phyloP scores from a whole-genome alignment of 2,113 vertebrate species.

The Notothenia rossii region DNA sequence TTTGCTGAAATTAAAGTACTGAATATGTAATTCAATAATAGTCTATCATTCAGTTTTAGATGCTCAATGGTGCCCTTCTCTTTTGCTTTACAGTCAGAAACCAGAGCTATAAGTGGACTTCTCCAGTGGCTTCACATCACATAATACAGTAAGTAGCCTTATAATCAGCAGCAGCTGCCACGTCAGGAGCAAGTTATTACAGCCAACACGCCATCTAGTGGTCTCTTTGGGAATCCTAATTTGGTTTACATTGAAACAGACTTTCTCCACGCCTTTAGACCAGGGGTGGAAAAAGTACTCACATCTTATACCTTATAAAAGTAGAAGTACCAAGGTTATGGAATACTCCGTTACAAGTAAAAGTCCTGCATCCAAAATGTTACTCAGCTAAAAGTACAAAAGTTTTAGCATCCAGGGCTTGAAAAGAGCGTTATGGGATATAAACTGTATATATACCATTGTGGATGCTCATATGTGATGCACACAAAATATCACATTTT shows the following conservation, averaged over 20 bases:
- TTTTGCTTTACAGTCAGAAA: constrained; percentile 29
- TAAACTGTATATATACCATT: neutral
- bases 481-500: neutral
- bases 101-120: constrained; percentile 16
- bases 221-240: constrained; percentile 2
- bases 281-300: no score
- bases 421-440: neutral
- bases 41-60: neutral
- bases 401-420: neutral
- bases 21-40: neutral
- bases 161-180: constrained; percentile 49
- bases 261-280: neutral
- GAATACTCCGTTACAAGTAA: no score
- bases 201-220: constrained; percentile 60
- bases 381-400: no score
- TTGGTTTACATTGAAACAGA: constrained; percentile 1
- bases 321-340: no score
- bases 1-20: no score
- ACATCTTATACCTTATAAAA: no score
- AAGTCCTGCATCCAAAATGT: no score
- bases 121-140: neutral
- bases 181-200: constrained; percentile 38
- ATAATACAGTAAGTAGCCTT: neutral
- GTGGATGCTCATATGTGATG: neutral
- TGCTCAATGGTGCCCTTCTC: constrained; percentile 17